Percentiles rank a stretch among this genome's conserved stretches.
These are phyloP conservation scores for Gasterosteus nipponicus DNA, from an alignment of 2,113 vertebrate species.

Conservation along the genomic window DNA sequence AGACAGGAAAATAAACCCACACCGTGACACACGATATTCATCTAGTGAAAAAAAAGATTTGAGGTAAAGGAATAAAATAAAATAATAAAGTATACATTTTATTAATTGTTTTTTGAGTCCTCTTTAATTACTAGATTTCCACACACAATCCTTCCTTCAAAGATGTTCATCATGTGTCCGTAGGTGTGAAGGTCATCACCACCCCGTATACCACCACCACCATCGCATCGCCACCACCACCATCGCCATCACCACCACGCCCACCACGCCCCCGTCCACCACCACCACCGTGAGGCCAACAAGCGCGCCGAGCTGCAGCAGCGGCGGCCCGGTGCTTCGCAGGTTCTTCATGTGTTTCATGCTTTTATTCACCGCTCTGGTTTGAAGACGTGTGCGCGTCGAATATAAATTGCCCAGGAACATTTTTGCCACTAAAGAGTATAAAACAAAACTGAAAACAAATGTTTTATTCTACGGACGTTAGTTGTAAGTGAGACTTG, in stretches of 20 bases:
- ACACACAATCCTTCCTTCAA: neutral
- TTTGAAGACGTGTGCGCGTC: neutral
- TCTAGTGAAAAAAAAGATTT: neutral
- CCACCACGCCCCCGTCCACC: neutral
- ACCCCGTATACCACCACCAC: neutral
- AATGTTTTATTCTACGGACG: neutral
- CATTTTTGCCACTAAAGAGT: neutral
- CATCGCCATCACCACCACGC: neutral
- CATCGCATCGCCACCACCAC: neutral
- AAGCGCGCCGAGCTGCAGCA: neutral
- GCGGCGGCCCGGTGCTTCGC: neutral
- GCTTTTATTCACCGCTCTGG: constrained; percentile 8
- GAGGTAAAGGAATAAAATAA: neutral
- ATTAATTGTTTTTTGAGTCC: too few relatives aligned
- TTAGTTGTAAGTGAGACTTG: neutral
- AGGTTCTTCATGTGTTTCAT: neutral
- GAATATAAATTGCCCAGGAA: too few relatives aligned
- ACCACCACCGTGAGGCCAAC: neutral
- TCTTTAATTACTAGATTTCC: too few relatives aligned
- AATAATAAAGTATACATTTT: neutral
- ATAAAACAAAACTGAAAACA: neutral
- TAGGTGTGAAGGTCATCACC: too few relatives aligned
- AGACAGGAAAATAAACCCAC: too few relatives aligned
- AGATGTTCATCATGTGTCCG: neutral
- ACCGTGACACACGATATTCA: too few relatives aligned